Evolutionary conservation across 1,140 invertebrate genomes (phyloP).

Genomic region (Achatina immaculata): DNA sequence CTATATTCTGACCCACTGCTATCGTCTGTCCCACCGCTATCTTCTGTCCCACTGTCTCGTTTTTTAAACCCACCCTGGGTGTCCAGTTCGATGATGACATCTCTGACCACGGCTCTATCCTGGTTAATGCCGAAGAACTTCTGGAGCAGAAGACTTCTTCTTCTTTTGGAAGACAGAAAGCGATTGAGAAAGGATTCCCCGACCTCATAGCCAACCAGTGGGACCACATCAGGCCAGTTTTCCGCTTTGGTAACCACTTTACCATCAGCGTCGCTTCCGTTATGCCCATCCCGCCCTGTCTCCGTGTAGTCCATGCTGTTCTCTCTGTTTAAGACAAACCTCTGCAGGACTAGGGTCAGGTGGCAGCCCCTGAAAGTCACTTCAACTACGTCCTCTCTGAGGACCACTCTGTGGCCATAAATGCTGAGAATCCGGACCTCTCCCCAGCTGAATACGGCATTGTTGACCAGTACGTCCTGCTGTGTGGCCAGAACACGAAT

Average conservation of each 20-base stretch:
- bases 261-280: neutral
- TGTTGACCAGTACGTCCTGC: constrained; percentile 25
- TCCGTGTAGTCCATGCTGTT: neutral
- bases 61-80: neutral
- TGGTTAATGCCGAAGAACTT: constrained; percentile 18
- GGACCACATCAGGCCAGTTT: neutral
- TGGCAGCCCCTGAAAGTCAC: constrained; percentile 22
- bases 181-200: constrained; percentile 1
- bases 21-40: neutral
- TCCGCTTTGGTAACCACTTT: neutral
- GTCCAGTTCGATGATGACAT: constrained; percentile 11
- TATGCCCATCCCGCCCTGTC: neutral
- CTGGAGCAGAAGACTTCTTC: neutral
- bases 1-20: neutral
- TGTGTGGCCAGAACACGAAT: constrained; percentile 28
- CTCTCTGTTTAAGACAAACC: neutral
- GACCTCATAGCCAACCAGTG: neutral
- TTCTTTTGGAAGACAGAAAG: constrained; percentile 20
- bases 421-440: neutral
- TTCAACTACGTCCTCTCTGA: neutral
- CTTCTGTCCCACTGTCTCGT: neutral
- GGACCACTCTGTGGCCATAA: constrained; percentile 20
- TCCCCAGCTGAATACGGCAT: constrained; percentile 21
- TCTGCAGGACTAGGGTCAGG: constrained; percentile 3
- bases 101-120: constrained; percentile 3